Base-by-base conservation (phyloP, 2,113 vertebrate species). In the Mesitornis unicolor region DNA sequence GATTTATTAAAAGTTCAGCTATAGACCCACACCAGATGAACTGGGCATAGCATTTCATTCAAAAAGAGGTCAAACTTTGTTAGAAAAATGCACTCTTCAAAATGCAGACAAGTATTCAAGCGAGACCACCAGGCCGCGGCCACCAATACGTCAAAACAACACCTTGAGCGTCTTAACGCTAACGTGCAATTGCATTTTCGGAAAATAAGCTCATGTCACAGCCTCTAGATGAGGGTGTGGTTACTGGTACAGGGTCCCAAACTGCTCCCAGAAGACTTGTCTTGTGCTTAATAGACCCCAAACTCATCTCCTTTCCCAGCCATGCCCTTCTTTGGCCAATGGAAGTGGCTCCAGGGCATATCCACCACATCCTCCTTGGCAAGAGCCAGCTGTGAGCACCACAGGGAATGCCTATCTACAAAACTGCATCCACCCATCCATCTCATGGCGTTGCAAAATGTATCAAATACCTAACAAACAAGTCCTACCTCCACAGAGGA, bases 351-450 rank as follows among this genome's bases (percentile, higher is more conserved):
- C n/a, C 28, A 40, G 42, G 43, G 60, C 31, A 67, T 33, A 19
- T 10, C 11, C 17, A 26, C 6, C 50, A 57, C 40, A 59, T 24
- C 18, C 36, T 82, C 65, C 45, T 45, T 8, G 17, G 26, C 51
- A 65, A 74, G 42, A 61, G 3, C 45, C 13, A 1, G 25, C 63
- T 35, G 42, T 0, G 6, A 91, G 60, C 54, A 63, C 29, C 1
- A 1, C 26, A 10, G 42, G 31, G 20, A 16, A 3, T 1, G 1
- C 0, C 0, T 5, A 19, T 4, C 21, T 20, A 26, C 6, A 28
- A 4, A 9, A 8, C 18, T 25, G 19, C 54, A 43, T 2, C 47
- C 35, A 43, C 28, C 31, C 64, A 38, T 26, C 60, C 56, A 36
- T 16, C 70, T 40, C 38, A 57, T 25, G 24, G 26, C 16, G 18